A percentile compares a stretch with the other conserved stretches of the same genome.
These are phyloP conservation scores for Nothobranchius furzeri DNA, from an alignment of 2,113 vertebrate species.

Conservation along the genomic window DNA sequence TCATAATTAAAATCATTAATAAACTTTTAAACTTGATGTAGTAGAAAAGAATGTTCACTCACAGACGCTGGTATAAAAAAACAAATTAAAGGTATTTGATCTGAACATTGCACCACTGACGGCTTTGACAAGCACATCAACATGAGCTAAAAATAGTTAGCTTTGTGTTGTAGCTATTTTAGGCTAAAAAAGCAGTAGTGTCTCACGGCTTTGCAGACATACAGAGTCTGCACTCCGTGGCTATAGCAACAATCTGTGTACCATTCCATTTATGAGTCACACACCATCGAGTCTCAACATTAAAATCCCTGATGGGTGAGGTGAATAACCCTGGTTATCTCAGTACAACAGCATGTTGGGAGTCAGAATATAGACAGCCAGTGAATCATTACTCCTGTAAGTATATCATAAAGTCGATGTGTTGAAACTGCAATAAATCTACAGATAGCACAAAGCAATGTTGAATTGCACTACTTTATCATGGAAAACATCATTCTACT, in stretches of 20 bases:
- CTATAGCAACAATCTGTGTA: constrained; percentile 13
- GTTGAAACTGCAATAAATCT: too few species aligned
- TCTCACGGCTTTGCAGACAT: not conserved
- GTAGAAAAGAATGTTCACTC: not conserved
- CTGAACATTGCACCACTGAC: constrained; percentile 23
- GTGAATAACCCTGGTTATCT: not conserved
- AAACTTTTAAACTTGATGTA: not conserved
- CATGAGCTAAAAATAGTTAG: constrained; percentile 47
- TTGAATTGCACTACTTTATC: too few species aligned
- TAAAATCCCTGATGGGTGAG: not conserved
- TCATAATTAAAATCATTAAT: too few species aligned
- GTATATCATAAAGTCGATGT: too few species aligned
- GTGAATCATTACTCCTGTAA: not conserved
- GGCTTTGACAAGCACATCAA: constrained; percentile 41
- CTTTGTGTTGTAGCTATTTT: constrained; percentile 38
- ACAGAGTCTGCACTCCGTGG: too few species aligned
- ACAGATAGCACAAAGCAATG: too few species aligned
- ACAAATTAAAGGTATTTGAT: constrained; percentile 11
- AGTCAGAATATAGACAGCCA: not conserved
- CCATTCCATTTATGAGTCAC: not conserved
- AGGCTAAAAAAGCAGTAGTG: constrained; percentile 6
- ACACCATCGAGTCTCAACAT: too few species aligned
- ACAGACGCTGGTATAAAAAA: not conserved
- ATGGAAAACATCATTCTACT: too few species aligned
- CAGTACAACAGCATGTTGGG: too few species aligned